A percentile compares a stretch with the other conserved stretches of the same genome.
phyloP scores from a whole-genome alignment of 2,888 invertebrate species.

The Heliconius aoede region DNA sequence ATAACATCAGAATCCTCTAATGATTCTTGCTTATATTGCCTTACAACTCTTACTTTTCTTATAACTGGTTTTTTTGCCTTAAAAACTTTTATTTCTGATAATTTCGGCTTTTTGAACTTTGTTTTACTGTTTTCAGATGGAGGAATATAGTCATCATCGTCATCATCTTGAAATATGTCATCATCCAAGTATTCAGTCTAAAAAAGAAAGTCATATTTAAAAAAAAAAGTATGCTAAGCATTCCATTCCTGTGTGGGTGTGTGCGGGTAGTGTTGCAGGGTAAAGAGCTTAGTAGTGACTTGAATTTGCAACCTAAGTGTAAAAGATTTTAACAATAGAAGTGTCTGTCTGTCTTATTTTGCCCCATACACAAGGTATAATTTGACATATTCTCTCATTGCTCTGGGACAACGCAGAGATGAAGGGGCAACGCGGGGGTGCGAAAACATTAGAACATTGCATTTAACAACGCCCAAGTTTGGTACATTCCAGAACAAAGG shows the following conservation, averaged over 20 bases:
- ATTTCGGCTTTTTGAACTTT: conserved; percentile 74
- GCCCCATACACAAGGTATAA: no score
- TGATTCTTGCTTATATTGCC: conserved; percentile 62
- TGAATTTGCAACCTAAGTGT: no score
- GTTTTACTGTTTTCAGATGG: conserved; percentile 62
- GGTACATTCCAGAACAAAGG: no score
- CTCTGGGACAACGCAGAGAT: no score
- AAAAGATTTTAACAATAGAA: no score
- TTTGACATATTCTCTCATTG: no score
- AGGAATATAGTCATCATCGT: conserved; percentile 75
- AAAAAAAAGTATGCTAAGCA: background rate
- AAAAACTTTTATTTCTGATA: conserved; percentile 73
- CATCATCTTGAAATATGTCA: conserved; percentile 69
- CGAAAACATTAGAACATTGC: no score
- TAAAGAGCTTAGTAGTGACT: no score
- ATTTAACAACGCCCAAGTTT: no score
- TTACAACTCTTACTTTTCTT: conserved; percentile 70
- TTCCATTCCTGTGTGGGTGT: background rate
- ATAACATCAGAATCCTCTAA: conserved; percentile 55
- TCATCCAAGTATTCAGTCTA: conserved; percentile 73
- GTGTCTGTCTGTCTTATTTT: no score
- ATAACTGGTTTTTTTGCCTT: conserved; percentile 70
- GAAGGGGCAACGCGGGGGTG: no score
- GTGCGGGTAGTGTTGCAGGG: no score
- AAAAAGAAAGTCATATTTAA: conserved; percentile 45